Evolutionary conservation across 2,888 invertebrate genomes (phyloP).

Genomic region (Phymatocera aterrima): DNA sequence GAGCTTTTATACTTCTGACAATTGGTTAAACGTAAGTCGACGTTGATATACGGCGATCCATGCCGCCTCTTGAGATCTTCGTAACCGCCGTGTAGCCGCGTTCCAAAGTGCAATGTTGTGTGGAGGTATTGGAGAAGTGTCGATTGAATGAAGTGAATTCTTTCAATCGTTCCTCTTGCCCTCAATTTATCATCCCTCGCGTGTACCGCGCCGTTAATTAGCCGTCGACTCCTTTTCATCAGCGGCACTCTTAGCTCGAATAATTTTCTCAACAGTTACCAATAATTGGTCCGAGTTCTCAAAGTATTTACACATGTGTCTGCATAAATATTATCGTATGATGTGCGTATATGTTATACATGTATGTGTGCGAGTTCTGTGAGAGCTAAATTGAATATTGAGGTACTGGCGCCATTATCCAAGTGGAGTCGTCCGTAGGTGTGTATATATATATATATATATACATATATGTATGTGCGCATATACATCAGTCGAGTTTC

Average conservation of each 20-base stretch:
- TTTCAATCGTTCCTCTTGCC: not conserved
- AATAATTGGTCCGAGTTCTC: conserved; percentile 21
- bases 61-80: not conserved
- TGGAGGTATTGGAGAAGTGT: not conserved
- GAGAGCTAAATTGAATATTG: conserved; percentile 21
- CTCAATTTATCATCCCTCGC: not conserved
- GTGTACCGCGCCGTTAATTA: conserved; percentile 4
- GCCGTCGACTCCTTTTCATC: conserved; percentile 36
- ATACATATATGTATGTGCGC: too few relatives aligned
- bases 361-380: not conserved
- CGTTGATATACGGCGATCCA: not conserved
- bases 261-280: conserved; percentile 16
- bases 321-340: not conserved
- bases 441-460: too few relatives aligned
- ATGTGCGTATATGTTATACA: not conserved
- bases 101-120: not conserved
- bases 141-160: conserved; percentile 18
- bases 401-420: conserved; percentile 21
- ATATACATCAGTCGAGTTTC: conserved; percentile 20
- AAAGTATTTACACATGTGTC: not conserved
- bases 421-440: not conserved
- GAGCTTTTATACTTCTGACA: not conserved
- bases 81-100: conserved; percentile 4
- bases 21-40: conserved; percentile 12
- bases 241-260: not conserved